phyloP scores from a whole-genome alignment of 1,140 invertebrate genomes.

The Drosophila ogumai region DNA sequence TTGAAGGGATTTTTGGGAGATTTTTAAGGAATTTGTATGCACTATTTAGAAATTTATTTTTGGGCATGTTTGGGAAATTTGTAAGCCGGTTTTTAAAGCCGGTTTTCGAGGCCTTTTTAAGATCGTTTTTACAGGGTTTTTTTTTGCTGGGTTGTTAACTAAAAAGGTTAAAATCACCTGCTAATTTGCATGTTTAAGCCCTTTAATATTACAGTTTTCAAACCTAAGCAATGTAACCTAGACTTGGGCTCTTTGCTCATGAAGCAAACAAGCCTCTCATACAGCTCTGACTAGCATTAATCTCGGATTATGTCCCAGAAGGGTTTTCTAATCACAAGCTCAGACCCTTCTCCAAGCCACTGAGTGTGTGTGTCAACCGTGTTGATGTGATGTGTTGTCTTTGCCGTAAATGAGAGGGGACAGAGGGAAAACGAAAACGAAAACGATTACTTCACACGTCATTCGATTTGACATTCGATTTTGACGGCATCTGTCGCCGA shows the following conservation, averaged over 20 bases:
- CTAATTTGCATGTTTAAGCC: background rate
- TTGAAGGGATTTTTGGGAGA: background rate
- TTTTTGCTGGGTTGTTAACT: no score
- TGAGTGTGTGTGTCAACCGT: background rate
- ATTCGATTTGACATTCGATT: slow-evolving; percentile 47
- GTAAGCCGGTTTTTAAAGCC: no score
- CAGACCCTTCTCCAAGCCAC: background rate
- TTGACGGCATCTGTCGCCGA: slow-evolving; percentile 35
- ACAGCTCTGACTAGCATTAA: background rate
- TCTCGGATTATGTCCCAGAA: background rate
- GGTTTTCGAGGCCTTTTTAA: no score
- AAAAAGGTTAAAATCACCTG: background rate
- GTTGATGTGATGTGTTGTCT: slow-evolving; percentile 8
- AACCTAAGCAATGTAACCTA: background rate
- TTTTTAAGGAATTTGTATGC: background rate
- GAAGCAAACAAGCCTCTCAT: background rate
- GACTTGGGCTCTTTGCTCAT: background rate
- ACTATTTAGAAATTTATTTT: no score
- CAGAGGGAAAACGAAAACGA: background rate
- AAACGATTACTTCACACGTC: slow-evolving; percentile 48
- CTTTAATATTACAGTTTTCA: background rate
- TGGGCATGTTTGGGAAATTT: no score
- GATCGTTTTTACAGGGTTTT: no score
- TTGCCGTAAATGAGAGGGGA: background rate
- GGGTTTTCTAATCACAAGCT: background rate